These are phyloP conservation scores for Sphyrna mokarran DNA, from an alignment of 2,113 vertebrate species.

Conservation along the genomic window DNA sequence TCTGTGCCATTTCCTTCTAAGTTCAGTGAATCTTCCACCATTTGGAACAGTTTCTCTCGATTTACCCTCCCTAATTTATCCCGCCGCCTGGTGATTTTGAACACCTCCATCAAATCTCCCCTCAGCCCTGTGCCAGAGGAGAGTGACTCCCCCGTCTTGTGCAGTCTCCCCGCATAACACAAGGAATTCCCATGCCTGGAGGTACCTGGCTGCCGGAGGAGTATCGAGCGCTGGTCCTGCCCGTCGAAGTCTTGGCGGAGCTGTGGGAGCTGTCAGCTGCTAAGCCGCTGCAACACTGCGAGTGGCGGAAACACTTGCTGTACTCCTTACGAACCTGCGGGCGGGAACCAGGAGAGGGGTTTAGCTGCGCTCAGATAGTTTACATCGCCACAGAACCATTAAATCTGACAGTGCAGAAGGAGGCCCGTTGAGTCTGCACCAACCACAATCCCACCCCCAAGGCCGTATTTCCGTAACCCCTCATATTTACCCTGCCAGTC, in stretches of 20 bases:
- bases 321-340: conserved; percentile 93
- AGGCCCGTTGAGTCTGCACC: too few relatives aligned
- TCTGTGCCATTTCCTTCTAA: neutral
- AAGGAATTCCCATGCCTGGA: too few relatives aligned
- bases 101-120: neutral
- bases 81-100: neutral
- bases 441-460: too few relatives aligned
- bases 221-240: conserved; percentile 91
- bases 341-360: conserved; percentile 38
- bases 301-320: conserved; percentile 93
- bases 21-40: neutral
- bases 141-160: neutral
- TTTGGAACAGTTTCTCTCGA: neutral
- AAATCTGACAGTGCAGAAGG: too few relatives aligned
- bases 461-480: too few relatives aligned
- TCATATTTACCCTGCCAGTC: too few relatives aligned
- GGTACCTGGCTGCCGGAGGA: conserved; percentile 97
- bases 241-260: conserved; percentile 85
- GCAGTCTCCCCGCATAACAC: too few relatives aligned
- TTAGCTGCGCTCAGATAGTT: neutral
- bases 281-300: conserved; percentile 85
- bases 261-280: conserved; percentile 90
- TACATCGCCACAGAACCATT: too few relatives aligned
- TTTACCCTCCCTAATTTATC: neutral
- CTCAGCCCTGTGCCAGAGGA: neutral